These are phyloP conservation scores for Himalopsyche anomala DNA, from an alignment of 2,888 invertebrate genomes.

Conservation along the genomic window DNA sequence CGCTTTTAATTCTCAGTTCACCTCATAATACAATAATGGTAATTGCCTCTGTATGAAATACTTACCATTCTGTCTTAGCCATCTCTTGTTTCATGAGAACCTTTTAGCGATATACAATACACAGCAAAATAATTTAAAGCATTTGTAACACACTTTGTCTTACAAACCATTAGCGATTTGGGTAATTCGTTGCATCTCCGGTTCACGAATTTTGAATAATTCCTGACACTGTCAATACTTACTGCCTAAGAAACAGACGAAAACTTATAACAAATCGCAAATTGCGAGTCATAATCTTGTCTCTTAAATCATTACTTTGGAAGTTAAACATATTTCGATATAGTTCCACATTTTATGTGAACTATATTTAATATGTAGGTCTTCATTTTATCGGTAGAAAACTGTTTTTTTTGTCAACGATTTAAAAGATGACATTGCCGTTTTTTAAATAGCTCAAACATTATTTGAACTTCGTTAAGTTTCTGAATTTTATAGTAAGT, in stretches of 20 bases:
- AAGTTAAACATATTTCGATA: no score
- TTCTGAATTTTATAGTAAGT: no score
- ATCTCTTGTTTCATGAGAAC: conserved; percentile 1
- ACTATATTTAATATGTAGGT: neutral
- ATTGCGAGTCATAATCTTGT: no score
- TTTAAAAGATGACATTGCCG: neutral
- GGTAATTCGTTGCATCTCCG: conserved; percentile 17
- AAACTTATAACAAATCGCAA: neutral
- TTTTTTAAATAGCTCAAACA: no score
- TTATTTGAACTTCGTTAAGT: no score
- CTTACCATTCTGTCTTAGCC: neutral
- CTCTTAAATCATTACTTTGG: no score
- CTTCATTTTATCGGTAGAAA: neutral
- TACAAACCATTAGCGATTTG: conserved; percentile 16
- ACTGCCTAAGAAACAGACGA: neutral
- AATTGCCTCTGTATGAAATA: conserved; percentile 25
- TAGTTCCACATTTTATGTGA: no score
- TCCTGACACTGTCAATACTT: neutral
- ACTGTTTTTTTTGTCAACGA: neutral
- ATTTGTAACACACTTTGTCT: conserved; percentile 16
- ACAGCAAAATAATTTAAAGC: conserved; percentile 2
- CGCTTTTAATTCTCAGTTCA: conserved; percentile 15
- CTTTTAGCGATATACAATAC: conserved; percentile 14
- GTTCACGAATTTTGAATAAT: conserved; percentile 5
- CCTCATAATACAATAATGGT: conserved; percentile 23